Conservation (phyloP, 2,888 invertebrate species). For the Dinocampus coccinellae region DNA sequence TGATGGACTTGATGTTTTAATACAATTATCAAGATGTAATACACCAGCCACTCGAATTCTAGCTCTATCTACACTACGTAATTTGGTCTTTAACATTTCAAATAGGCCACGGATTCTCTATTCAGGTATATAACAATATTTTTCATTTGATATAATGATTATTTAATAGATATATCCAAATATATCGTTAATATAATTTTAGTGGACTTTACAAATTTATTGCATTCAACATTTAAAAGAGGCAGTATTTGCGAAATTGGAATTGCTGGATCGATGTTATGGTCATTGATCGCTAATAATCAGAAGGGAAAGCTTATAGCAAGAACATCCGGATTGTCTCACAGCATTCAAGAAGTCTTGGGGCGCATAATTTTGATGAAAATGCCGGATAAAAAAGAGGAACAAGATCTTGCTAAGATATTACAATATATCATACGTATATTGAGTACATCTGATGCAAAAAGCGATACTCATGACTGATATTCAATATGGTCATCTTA, state of each 20-base stretch:
- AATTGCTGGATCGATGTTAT: conserved; percentile 72
- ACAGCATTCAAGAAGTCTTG: conserved; percentile 69
- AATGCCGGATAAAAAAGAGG: conserved; percentile 53
- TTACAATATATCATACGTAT: conserved; percentile 60
- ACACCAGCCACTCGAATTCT: conserved; percentile 59
- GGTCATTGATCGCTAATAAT: conserved; percentile 79
- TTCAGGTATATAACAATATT: conserved; percentile 64
- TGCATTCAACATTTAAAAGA: conserved; percentile 68
- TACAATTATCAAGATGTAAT: conserved; percentile 60
- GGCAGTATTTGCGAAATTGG: conserved; percentile 70
- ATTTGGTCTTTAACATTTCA: conserved; percentile 72
- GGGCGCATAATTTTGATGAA: conserved; percentile 63
- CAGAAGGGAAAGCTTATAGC: conserved; percentile 76
- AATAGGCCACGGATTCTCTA: conserved; percentile 72
- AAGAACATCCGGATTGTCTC: conserved; percentile 70
- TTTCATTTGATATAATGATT: conserved; percentile 2
- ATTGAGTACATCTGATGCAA: conserved; percentile 50
- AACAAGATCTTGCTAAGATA: conserved; percentile 59
- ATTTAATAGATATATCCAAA: not conserved
- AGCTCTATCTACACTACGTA: conserved; percentile 72
- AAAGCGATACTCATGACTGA: conserved; percentile 41
- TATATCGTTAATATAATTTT: conserved; percentile 48
- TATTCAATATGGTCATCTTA: not conserved
- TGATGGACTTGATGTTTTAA: conserved; percentile 64
- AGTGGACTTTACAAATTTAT: conserved; percentile 71